A percentile compares a stretch with the other conserved stretches of the same genome.
phyloP scores from a whole-genome alignment of 2,113 vertebrate genomes.

The Nyctereutes procyonoides region DNA sequence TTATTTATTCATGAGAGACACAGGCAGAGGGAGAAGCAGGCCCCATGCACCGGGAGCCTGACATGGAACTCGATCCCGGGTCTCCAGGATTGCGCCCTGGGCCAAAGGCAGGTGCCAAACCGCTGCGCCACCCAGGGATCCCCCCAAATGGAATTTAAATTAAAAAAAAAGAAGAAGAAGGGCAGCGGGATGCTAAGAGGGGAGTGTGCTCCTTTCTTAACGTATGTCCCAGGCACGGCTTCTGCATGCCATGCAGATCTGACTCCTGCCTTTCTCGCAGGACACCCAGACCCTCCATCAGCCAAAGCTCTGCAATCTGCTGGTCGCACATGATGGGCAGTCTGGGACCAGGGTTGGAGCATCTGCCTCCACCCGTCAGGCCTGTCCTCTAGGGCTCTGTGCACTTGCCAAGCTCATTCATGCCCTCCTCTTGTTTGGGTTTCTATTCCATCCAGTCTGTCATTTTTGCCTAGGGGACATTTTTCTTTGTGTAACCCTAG shows the following conservation, averaged over 20 bases:
- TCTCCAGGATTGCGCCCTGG: too few relatives aligned
- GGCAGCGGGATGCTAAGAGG: neutral
- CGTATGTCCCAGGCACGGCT: neutral
- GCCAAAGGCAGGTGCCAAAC: too few relatives aligned
- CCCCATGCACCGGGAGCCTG: too few relatives aligned
- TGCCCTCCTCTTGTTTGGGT: neutral
- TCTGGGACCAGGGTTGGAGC: neutral
- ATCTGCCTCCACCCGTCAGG: neutral
- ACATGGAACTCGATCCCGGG: too few relatives aligned
- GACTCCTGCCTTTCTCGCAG: neutral
- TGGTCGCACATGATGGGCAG: too few relatives aligned
- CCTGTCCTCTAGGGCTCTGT: neutral
- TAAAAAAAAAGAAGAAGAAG: neutral
- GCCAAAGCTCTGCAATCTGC: too few relatives aligned
- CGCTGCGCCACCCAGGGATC: too few relatives aligned
- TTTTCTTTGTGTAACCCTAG: neutral
- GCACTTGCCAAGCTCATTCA: neutral
- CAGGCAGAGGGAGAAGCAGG: too few relatives aligned
- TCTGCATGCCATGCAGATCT: neutral
- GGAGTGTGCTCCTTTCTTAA: neutral
- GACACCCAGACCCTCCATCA: neutral
- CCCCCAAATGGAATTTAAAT: neutral
- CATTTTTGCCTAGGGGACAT: neutral
- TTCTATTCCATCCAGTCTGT: neutral
- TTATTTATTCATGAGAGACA: too few relatives aligned